Evolutionary conservation across 92 coral and sea anemone genomes (phyloP), one percentile per base, ranked within the genome.

Genomic region (Umimayanthus kanabou): DNA sequence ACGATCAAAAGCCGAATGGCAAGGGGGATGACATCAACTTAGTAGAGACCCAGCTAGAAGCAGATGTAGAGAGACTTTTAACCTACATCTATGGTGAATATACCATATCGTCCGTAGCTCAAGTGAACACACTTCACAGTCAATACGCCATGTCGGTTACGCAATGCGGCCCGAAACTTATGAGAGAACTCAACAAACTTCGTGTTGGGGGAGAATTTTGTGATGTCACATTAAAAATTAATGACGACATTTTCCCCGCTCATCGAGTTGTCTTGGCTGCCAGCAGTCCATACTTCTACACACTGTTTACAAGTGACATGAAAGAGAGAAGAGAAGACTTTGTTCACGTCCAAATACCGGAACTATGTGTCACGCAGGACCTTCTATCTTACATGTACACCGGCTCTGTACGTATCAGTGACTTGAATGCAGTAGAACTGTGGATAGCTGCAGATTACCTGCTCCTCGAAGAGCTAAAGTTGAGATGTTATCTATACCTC

Each of bases 181-280:
- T 82, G 86, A 82, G 65, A 43, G 77, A 82, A 15, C 37, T 82
- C 29, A 69, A 82, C 57, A 82, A 73, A 78, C 42, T 89, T 76
- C 92, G 92, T 22, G 76, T 69, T 45, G 45, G 82, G 61, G 86
- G 73, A 47, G 92, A 85, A 33, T 75, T 89, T 28, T 89, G 92
- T 37, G 92, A 89, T 33, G 84, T 89, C 16, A 39, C 28, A 4
- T 37, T 89, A 8, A 84, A 85, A 85, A 55, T 88, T 16, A 85
- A 84, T 61, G 92, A 80, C 30, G 92, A 89, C 22, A 88, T 58
- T 25, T 67, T 89, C 40, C 74, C 85, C 15, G 92, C 92, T 28
- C 92, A 89, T 55, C 55, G 81, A 70, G 88, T 90, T 13, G 88
- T 90, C 58, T 72, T 90, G 39, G 85, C 92, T 13, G 92, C 92